These are phyloP conservation scores for Elephantulus edwardii DNA, from an alignment of 2,113 vertebrate species.

Conservation along the genomic window DNA sequence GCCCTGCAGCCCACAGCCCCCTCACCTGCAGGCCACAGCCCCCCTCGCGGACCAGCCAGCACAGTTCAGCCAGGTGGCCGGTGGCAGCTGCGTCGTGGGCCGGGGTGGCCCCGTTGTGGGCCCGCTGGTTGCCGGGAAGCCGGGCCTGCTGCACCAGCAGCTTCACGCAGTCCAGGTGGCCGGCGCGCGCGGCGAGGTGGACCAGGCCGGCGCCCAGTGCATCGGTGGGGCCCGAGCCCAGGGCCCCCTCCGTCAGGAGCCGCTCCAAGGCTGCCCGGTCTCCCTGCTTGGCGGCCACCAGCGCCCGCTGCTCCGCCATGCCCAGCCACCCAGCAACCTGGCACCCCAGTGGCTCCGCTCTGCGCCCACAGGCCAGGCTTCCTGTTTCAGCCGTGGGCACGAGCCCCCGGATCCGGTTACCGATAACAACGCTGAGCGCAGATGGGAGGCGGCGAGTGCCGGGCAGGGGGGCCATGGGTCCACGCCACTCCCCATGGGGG, in stretches of 20 bases:
- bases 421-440: slow-evolving; percentile 61
- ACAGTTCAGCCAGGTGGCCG: slow-evolving; percentile 81
- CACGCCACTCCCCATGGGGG: too few relatives aligned
- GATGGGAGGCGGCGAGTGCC: slow-evolving; percentile 19
- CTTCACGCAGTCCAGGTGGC: slow-evolving; percentile 86
- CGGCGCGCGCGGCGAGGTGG: slow-evolving; percentile 88
- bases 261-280: slow-evolving; percentile 82
- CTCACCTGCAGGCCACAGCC: slow-evolving; percentile 85
- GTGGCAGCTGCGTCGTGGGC: slow-evolving; percentile 88
- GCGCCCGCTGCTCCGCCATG: slow-evolving; percentile 82
- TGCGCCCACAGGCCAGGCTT: slow-evolving; percentile 45
- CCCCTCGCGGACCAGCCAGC: slow-evolving; percentile 78
- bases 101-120: slow-evolving; percentile 88
- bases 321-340: background rate
- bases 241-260: slow-evolving; percentile 79
- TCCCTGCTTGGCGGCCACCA: slow-evolving; percentile 84
- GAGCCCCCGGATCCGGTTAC: slow-evolving; percentile 70
- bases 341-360: background rate
- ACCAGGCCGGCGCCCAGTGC: slow-evolving; percentile 86
- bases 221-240: slow-evolving; percentile 80
- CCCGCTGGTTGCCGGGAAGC: slow-evolving; percentile 82
- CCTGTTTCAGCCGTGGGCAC: slow-evolving; percentile 64
- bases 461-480: background rate
- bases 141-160: slow-evolving; percentile 85
- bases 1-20: background rate